A percentile compares a stretch with the other conserved stretches of the same genome.
Evolutionary conservation across 2,888 invertebrate species (phyloP).

Genomic region (Hypomecis punctinalis): DNA sequence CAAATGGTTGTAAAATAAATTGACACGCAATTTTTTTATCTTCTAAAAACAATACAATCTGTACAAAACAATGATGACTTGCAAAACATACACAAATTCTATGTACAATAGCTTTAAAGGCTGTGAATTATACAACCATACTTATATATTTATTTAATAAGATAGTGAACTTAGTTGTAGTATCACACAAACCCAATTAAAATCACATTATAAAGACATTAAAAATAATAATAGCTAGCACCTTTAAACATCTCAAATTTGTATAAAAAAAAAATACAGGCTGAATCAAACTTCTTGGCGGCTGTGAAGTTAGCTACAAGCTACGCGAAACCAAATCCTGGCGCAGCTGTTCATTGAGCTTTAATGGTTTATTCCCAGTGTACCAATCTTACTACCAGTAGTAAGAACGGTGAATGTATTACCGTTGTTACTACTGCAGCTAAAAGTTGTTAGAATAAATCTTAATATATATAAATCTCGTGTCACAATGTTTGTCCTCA

Average conservation of each 20-base stretch:
- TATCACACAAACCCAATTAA: constrained; percentile 33
- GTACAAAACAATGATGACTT: constrained; percentile 36
- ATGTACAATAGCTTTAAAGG: constrained; percentile 46
- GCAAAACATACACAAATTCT: constrained; percentile 42
- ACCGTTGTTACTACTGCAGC: no score
- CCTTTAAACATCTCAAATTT: constrained; percentile 28
- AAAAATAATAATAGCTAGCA: constrained; percentile 33
- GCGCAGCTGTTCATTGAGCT: no score
- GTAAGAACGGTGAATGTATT: no score
- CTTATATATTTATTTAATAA: constrained; percentile 19
- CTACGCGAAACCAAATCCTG: no score
- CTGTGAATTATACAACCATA: constrained; percentile 35
- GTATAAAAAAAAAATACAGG: constrained; percentile 10
- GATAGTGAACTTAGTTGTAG: constrained; percentile 18
- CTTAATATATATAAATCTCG: no score
- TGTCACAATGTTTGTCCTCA: no score
- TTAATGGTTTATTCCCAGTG: no score
- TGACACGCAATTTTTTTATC: constrained; percentile 15
- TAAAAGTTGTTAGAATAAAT: no score
- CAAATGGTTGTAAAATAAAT: not conserved
- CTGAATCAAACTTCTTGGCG: no score
- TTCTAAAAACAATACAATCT: constrained; percentile 27
- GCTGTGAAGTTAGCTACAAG: no score
- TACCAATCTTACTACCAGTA: no score
- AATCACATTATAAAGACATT: constrained; percentile 9